Percentiles rank a stretch among this genome's conserved stretches.
Conservation (phyloP, 1,140 invertebrate species). For the Orius laevigatus region DNA sequence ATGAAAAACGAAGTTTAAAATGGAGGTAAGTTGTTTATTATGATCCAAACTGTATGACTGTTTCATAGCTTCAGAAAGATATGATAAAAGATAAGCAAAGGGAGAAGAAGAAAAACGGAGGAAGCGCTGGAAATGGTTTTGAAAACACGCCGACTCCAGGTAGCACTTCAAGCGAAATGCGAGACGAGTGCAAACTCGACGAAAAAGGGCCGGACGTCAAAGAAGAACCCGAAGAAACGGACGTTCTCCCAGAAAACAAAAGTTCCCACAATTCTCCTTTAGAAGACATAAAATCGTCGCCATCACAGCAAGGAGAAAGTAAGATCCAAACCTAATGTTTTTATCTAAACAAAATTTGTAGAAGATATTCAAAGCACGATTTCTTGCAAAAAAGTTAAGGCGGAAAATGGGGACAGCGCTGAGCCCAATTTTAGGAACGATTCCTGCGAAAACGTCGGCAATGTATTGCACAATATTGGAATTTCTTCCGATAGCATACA, state of each 20-base stretch:
- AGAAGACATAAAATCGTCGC: slow-evolving; percentile 15
- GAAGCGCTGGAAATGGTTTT: slow-evolving; percentile 9
- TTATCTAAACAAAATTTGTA: slow-evolving; percentile 3
- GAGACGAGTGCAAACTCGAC: slow-evolving; percentile 8
- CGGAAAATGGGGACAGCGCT: slow-evolving; percentile 12
- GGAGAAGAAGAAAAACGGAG: slow-evolving; percentile 14
- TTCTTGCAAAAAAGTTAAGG: slow-evolving; percentile 7
- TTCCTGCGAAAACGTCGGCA: slow-evolving; percentile 15
- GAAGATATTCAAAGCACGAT: slow-evolving; percentile 6
- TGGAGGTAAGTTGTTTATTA: background rate
- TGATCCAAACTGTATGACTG: background rate
- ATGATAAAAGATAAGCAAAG: slow-evolving; percentile 17
- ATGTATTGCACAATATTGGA: slow-evolving; percentile 11
- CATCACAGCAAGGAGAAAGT: slow-evolving; percentile 7
- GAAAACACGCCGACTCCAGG: slow-evolving; percentile 10
- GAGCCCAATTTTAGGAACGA: slow-evolving; percentile 14
- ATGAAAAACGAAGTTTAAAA: no score
- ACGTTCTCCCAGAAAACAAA: slow-evolving; percentile 1
- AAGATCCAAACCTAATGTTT: background rate
- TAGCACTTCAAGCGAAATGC: slow-evolving; percentile 3
- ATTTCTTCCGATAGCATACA: slow-evolving; percentile 12
- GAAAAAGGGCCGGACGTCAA: slow-evolving; percentile 16
- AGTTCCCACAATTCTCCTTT: slow-evolving; percentile 15
- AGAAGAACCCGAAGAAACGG: slow-evolving; percentile 13
- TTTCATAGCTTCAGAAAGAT: slow-evolving; percentile 1